Conservation (phyloP, 2,888 invertebrate genomes). For the Cheilosia vulpina region DNA sequence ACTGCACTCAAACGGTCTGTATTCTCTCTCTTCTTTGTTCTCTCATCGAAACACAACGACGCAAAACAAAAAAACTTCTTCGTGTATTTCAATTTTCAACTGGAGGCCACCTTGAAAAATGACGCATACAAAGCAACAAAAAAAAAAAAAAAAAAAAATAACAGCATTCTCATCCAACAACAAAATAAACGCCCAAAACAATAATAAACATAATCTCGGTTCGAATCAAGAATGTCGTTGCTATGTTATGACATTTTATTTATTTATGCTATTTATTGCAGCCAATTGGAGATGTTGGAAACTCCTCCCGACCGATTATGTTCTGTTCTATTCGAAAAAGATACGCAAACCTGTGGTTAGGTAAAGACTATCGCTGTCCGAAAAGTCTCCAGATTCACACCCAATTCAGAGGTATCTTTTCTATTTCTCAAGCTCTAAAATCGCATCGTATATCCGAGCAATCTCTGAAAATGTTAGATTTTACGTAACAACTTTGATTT, state of each 20-base stretch:
- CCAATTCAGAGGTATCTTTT: conserved; percentile 5
- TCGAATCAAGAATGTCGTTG: conserved; percentile 18
- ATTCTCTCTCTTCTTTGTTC: conserved; percentile 21
- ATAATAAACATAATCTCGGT: conserved; percentile 33
- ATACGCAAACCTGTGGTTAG: neutral
- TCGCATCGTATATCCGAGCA: conserved; percentile 33
- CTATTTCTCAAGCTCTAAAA: conserved; percentile 22
- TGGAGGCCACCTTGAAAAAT: conserved; percentile 51
- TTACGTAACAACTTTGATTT: conserved; percentile 75
- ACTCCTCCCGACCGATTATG: no score
- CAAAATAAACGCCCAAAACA: conserved; percentile 1
- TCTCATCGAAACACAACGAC: conserved; percentile 21
- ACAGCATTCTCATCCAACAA: conserved; percentile 10
- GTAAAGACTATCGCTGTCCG: neutral
- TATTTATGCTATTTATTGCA: conserved; percentile 35
- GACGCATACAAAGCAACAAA: conserved; percentile 40
- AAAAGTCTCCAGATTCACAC: conserved; percentile 9
- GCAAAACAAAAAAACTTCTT: conserved; percentile 6
- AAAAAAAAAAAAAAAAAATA: conserved; percentile 1
- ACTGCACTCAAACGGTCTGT: conserved; percentile 24
- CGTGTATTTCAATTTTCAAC: neutral
- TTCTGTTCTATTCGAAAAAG: neutral
- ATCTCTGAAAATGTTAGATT: conserved; percentile 74
- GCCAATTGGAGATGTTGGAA: conserved; percentile 7
- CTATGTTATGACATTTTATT: conserved; percentile 26